Conservation (phyloP, 2,888 invertebrate genomes). For the Eristalis pertinax region DNA sequence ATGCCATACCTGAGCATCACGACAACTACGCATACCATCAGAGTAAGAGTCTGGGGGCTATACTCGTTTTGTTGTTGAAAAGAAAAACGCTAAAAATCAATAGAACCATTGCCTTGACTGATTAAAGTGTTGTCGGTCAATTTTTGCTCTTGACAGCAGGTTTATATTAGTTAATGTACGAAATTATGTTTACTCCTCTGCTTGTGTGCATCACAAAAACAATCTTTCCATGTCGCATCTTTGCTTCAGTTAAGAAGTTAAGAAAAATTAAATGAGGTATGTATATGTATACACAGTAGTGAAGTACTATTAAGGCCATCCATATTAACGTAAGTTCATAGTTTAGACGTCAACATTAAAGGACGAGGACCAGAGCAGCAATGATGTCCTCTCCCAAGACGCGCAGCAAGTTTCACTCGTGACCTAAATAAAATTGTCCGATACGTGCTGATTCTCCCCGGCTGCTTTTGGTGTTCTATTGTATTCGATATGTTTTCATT, state of each 20-base stretch:
- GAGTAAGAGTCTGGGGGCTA: slow-evolving; percentile 15
- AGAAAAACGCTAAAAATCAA: slow-evolving; percentile 62
- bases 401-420: slow-evolving; percentile 69
- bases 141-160: slow-evolving; percentile 21
- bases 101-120: slow-evolving; percentile 68
- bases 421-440: slow-evolving; percentile 69
- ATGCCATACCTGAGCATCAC: slow-evolving; percentile 63
- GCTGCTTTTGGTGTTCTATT: slow-evolving; percentile 39
- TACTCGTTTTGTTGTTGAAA: slow-evolving; percentile 18
- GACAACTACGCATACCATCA: slow-evolving; percentile 29
- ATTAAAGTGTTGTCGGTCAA: slow-evolving; percentile 58
- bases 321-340: slow-evolving; percentile 23
- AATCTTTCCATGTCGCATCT: background rate
- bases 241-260: background rate
- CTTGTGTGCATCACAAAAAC: background rate
- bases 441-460: slow-evolving; percentile 64
- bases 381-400: slow-evolving; percentile 67
- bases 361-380: background rate
- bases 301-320: slow-evolving; percentile 14
- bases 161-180: slow-evolving; percentile 4
- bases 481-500: slow-evolving; percentile 56
- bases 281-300: background rate
- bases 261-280: background rate
- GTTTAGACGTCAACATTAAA: slow-evolving; percentile 12
- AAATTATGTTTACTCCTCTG: background rate